A percentile compares a stretch with the other conserved stretches of the same genome.
These are phyloP conservation scores for Zaprionus davidi DNA, from an alignment of 1,140 invertebrate species.

Conservation along the genomic window DNA sequence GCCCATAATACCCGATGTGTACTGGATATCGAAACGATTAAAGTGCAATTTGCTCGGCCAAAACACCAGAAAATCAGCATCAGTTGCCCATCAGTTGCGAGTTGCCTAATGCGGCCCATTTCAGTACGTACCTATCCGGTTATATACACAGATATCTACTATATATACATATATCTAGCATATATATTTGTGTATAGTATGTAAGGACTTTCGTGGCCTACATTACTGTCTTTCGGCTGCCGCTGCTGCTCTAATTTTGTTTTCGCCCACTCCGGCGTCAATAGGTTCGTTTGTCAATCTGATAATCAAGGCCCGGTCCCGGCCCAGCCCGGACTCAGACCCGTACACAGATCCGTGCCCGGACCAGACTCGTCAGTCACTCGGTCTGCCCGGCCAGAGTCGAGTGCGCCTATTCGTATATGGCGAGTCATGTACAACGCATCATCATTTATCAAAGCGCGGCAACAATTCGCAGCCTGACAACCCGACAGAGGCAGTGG, in stretches of 20 bases:
- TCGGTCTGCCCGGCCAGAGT: slow-evolving; percentile 26
- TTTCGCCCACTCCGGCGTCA: slow-evolving; percentile 37
- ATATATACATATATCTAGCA: not conserved
- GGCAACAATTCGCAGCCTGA: slow-evolving; percentile 51
- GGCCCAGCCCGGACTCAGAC: not conserved
- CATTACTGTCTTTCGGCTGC: not conserved
- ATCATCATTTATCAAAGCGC: slow-evolving; percentile 76
- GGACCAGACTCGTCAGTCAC: slow-evolving; percentile 30
- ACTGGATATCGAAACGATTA: not conserved
- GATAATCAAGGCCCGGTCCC: slow-evolving; percentile 30
- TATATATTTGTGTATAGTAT: not conserved
- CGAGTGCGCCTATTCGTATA: slow-evolving; percentile 50
- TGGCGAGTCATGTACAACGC: slow-evolving; percentile 73
- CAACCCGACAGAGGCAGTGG: slow-evolving; percentile 12
- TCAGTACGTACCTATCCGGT: not conserved
- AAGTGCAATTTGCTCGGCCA: not conserved
- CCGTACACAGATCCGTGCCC: slow-evolving; percentile 12
- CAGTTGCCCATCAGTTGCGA: not conserved
- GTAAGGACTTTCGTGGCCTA: not conserved
- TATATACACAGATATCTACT: not conserved
- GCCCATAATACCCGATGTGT: not conserved
- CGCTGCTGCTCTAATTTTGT: slow-evolving; percentile 34
- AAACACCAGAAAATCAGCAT: not conserved
- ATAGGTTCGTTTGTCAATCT: slow-evolving; percentile 49
- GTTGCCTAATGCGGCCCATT: not conserved